phyloP scores from a whole-genome alignment of 2,888 invertebrate species.

The Tribolium freemani region DNA sequence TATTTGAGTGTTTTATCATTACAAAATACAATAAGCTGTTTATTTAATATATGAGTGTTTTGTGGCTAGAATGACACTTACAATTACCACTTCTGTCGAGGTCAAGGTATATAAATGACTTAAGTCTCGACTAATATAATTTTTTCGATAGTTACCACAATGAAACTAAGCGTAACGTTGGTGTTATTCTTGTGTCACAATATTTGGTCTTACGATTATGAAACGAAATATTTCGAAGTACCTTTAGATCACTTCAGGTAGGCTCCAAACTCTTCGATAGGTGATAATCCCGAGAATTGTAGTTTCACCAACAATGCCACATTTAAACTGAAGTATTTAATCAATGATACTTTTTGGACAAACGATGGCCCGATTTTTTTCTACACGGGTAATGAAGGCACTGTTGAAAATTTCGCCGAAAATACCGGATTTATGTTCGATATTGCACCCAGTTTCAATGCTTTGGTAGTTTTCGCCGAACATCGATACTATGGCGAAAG shows the following conservation, averaged over 20 bases:
- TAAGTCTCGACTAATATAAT: too few relatives aligned
- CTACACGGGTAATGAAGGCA: slow-evolving; percentile 97
- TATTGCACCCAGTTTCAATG: slow-evolving; percentile 82
- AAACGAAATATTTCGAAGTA: slow-evolving; percentile 72
- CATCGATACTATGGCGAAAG: slow-evolving; percentile 96
- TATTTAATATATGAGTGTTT: too few relatives aligned
- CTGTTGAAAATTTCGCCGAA: slow-evolving; percentile 88
- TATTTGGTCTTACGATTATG: slow-evolving; percentile 60
- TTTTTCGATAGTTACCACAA: slow-evolving; percentile 4
- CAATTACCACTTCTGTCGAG: too few relatives aligned
- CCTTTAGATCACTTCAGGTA: slow-evolving; percentile 88
- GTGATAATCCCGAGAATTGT: too few relatives aligned
- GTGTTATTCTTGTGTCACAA: slow-evolving; percentile 12
- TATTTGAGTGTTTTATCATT: too few relatives aligned
- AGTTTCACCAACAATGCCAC: slow-evolving; percentile 79
- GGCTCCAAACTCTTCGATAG: background rate
- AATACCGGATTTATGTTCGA: slow-evolving; percentile 98
- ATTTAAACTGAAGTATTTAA: slow-evolving; percentile 85
- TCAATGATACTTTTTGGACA: slow-evolving; percentile 83
- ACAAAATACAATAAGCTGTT: too few relatives aligned
- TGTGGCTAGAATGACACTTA: too few relatives aligned
- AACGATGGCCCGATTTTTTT: slow-evolving; percentile 87
- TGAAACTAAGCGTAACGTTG: slow-evolving; percentile 4
- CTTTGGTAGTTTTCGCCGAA: slow-evolving; percentile 91
- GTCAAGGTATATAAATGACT: too few relatives aligned